Evolutionary conservation across 2,797 vertebrate genomes (phyloP).

Genomic region (Periophthalmus magnuspinnatus): DNA sequence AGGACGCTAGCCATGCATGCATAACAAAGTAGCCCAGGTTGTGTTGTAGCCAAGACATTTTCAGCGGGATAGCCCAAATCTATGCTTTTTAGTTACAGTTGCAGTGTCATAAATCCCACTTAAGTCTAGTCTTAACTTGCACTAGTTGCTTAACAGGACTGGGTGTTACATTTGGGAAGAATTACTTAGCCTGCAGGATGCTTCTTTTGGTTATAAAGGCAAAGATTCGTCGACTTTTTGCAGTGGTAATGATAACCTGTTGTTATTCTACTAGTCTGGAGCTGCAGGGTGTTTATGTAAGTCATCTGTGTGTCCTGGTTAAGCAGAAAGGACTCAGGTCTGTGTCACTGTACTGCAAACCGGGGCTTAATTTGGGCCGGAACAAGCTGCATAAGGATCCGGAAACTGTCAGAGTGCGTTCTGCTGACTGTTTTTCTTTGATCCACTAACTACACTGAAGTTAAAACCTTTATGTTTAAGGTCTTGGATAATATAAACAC

Average conservation of each 20-base stretch:
- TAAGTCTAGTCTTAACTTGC: background rate
- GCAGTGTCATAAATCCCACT: too few relatives aligned
- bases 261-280: too few relatives aligned
- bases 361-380: too few relatives aligned
- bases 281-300: background rate
- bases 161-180: constrained; percentile 21
- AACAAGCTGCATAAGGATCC: too few relatives aligned
- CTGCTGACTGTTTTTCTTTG: too few relatives aligned
- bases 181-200: constrained; percentile 12
- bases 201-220: constrained; percentile 22
- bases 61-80: background rate
- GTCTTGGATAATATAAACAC: too few relatives aligned
- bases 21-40: background rate
- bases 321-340: background rate
- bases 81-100: background rate
- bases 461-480: too few relatives aligned
- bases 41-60: constrained; percentile 4
- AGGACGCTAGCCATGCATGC: background rate
- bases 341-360: constrained; percentile 9
- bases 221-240: background rate
- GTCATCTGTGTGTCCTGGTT: background rate
- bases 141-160: constrained; percentile 18
- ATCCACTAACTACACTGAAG: too few relatives aligned
- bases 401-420: too few relatives aligned
- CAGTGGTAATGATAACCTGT: background rate